Evolutionary conservation across 2,113 vertebrate species (phyloP).

Genomic region (Protobothrops flavoviridis): DNA sequence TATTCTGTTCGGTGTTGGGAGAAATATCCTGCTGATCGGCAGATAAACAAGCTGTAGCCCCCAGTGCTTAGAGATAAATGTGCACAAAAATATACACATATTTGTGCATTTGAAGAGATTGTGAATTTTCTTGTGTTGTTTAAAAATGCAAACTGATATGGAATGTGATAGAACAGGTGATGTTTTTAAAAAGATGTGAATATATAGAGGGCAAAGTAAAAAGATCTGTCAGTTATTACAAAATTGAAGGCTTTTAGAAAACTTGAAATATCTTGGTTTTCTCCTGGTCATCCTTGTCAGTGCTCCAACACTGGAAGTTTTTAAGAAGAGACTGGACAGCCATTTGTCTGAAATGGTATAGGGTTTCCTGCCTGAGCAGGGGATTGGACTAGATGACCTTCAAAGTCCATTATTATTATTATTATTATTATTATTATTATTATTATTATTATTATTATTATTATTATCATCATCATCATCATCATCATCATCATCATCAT

Average conservation of each 20-base stretch:
- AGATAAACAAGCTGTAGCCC: neutral
- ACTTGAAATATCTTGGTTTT: neutral
- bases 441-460: too few species aligned
- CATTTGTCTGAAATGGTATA: too few species aligned
- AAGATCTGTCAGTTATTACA: neutral
- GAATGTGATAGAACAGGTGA: neutral
- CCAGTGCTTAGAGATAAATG: neutral
- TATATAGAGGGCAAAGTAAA: neutral
- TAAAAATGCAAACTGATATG: neutral
- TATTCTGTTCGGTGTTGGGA: neutral
- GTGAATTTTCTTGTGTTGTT: neutral
- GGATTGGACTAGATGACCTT: too few species aligned
- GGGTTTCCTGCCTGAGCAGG: too few species aligned
- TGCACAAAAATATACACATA: neutral
- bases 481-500: too few species aligned
- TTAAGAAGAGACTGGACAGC: too few species aligned
- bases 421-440: too few species aligned
- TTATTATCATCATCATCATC: too few species aligned
- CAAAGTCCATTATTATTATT: too few species aligned
- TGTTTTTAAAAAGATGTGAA: neutral
- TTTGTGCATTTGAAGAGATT: neutral
- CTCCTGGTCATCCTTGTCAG: neutral
- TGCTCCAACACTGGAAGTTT: neutral
- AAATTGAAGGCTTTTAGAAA: neutral
- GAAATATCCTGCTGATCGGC: neutral